Percentiles rank a stretch among this genome's conserved stretches.
These are phyloP conservation scores for Gastracanthus pulcherrimus DNA, from an alignment of 2,888 invertebrate species.

Conservation along the genomic window DNA sequence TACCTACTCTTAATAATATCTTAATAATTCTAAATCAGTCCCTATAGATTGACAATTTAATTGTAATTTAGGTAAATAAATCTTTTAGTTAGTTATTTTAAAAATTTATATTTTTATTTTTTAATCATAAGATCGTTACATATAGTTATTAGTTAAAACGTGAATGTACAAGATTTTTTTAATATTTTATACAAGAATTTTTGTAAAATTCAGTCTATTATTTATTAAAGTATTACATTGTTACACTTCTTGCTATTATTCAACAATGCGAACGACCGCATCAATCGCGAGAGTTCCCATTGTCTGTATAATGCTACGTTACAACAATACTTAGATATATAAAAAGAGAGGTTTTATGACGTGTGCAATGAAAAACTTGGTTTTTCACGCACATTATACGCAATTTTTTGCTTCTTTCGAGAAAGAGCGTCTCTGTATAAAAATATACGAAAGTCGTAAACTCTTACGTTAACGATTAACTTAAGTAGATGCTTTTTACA, in stretches of 20 bases:
- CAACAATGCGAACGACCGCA: conserved; percentile 25
- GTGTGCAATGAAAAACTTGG: conserved; percentile 14
- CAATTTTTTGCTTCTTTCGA: not conserved
- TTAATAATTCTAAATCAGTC: not conserved
- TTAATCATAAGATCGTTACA: conserved; percentile 41
- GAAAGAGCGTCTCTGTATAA: conserved; percentile 9
- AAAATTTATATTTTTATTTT: conserved; percentile 45
- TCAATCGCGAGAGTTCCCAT: conserved; percentile 20
- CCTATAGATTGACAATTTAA: not conserved
- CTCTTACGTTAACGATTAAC: conserved; percentile 41
- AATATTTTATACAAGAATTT: conserved; percentile 54
- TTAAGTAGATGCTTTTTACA: conserved; percentile 47
- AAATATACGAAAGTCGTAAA: conserved; percentile 35
- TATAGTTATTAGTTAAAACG: conserved; percentile 38
- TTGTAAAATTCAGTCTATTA: conserved; percentile 56
- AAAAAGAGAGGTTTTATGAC: conserved; percentile 28
- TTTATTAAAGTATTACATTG: conserved; percentile 49
- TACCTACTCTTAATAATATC: too few species aligned
- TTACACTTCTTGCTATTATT: conserved; percentile 45
- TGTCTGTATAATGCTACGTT: conserved; percentile 38
- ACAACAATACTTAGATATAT: conserved; percentile 47
- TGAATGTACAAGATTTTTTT: conserved; percentile 49
- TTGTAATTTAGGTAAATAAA: not conserved
- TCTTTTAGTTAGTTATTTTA: not conserved
- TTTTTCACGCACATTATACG: not conserved